Percentiles rank a stretch among this genome's conserved stretches.
phyloP scores from a whole-genome alignment of 2,113 vertebrate genomes.

The Mionectes macconnelli region DNA sequence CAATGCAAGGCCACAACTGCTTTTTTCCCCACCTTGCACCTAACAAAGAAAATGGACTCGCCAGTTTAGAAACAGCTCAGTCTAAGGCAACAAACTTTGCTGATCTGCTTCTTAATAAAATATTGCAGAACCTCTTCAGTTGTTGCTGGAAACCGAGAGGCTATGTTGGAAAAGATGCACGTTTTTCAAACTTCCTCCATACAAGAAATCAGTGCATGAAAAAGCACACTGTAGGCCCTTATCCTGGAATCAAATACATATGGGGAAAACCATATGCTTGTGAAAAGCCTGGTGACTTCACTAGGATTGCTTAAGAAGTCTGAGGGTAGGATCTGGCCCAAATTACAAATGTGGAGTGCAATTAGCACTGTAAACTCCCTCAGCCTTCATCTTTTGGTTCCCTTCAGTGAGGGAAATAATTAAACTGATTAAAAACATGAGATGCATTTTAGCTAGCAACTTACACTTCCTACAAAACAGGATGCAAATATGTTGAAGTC shows the following conservation, averaged over 20 bases:
- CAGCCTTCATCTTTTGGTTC: neutral
- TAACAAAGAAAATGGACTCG: neutral
- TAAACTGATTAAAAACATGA: neutral
- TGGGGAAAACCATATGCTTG: slow-evolving; percentile 28
- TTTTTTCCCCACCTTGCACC: neutral
- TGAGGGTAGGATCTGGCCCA: slow-evolving; percentile 5
- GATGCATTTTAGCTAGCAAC: neutral
- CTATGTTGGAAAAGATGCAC: neutral
- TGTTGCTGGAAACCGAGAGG: neutral
- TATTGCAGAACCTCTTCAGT: neutral
- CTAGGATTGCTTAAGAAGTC: neutral
- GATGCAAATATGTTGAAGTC: neutral
- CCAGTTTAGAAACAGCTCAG: neutral
- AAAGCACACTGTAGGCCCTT: neutral
- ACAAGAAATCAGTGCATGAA: neutral
- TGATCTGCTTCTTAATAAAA: neutral
- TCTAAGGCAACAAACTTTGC: neutral
- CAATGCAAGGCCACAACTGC: neutral
- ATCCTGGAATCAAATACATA: neutral
- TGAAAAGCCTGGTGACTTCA: slow-evolving; percentile 44
- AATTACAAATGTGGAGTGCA: neutral
- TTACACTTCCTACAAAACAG: neutral
- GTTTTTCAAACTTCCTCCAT: neutral
- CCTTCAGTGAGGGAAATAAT: neutral
- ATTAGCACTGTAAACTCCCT: neutral